Evolutionary conservation across 2,888 invertebrate species (phyloP), one percentile per base, ranked within the genome.

Genomic region (Macropis europaea): DNA sequence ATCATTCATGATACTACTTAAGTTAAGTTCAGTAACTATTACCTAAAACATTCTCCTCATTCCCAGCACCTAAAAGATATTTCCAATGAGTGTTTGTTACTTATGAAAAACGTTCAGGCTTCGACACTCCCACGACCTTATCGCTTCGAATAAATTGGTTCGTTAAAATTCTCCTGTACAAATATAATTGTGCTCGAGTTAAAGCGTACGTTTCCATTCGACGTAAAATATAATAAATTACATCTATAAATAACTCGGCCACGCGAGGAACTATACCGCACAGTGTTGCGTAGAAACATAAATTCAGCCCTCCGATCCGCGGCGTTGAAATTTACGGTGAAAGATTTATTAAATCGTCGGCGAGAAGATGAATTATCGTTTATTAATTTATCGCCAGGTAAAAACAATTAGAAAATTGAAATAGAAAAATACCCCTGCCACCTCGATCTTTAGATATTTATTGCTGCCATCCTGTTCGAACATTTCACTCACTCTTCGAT

Each of bases 151-250:
- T 43, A 45, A 67, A 67, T 67, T 52, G 32, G 15, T 36, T 45
- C n/a, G 59, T 53, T 52, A 47, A 69, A 50, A 53, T 32, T 38
- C 48, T 26, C 13, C 53, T 42, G 48, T 50, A 53, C 30, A 38
- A 68, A 53, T 53, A 36, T 68, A 56, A 48, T 68, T 30, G 24
- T 9, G 36, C 24, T 17, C 36, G 36, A 45, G 61, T 38, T 15
- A 32, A 3, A 53, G 36, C 66, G 57, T 69, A 45, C 45, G 68
- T 52, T 69, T 66, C 48, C 50, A 66, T 57, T 66, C 50, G 57
- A 56, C 45, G 56, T 63, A 64, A 66, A 69, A 66, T 69, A 69
- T 67, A 66, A 66, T 69, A 69, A 69, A 66, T 69, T 69, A 66
- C 66, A 50, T 42, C 72, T 36, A 72, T 72, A 66, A 45, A 64